Evolutionary conservation across 2,797 vertebrate species (phyloP).

Genomic region (Hapalemur alaotrensis): DNA sequence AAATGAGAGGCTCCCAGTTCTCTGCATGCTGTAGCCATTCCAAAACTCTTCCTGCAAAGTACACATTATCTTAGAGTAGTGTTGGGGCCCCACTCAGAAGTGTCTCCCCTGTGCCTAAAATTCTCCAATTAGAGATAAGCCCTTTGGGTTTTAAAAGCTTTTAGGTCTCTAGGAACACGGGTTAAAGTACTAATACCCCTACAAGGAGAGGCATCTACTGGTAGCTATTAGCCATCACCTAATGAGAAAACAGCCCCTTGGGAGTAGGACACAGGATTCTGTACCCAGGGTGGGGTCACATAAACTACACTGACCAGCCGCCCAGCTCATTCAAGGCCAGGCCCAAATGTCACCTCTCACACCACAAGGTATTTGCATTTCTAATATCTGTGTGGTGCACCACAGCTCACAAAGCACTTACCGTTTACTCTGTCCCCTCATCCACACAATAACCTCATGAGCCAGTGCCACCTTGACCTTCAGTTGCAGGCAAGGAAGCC

Average conservation of each 20-base stretch:
- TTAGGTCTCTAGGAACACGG: neutral
- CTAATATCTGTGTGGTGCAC: rapidly evolving
- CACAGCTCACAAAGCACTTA: neutral
- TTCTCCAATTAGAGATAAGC: neutral
- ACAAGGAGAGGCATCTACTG: neutral
- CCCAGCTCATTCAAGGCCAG: neutral
- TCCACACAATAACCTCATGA: neutral
- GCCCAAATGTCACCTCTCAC: neutral
- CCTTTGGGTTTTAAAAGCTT: neutral
- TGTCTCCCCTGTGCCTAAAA: neutral
- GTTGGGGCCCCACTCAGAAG: neutral
- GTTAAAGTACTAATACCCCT: neutral
- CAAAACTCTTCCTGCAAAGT: neutral
- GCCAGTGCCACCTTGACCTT: too few relatives aligned
- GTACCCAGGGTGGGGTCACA: neutral
- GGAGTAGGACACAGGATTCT: neutral
- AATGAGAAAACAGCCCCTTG: neutral
- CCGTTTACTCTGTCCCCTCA: neutral
- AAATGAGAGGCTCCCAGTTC: neutral
- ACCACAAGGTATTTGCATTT: neutral
- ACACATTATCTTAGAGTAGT: neutral
- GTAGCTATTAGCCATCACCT: neutral
- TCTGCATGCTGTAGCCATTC: neutral
- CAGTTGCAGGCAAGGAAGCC: neutral
- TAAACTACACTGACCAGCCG: neutral